phyloP scores from a whole-genome alignment of 2,888 invertebrate species.

The Noctua janthe region DNA sequence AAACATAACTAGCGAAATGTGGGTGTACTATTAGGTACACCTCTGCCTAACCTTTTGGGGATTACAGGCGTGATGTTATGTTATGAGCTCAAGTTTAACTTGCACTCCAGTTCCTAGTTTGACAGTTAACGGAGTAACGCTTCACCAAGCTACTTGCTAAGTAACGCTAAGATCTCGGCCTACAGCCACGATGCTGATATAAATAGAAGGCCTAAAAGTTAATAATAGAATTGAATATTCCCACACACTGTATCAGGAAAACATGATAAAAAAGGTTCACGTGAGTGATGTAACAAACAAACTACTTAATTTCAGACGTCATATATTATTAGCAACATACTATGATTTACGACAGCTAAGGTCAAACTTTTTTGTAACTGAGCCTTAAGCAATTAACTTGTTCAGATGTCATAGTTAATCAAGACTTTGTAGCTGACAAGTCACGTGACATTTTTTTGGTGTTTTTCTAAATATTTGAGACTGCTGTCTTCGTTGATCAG shows the following conservation, averaged over 20 bases:
- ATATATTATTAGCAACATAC: neutral
- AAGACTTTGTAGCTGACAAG: neutral
- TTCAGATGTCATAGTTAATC: neutral
- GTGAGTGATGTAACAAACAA: conserved; percentile 16
- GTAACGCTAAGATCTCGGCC: neutral
- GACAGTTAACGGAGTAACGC: neutral
- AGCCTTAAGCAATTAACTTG: neutral
- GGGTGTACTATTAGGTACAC: no score
- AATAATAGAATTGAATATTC: conserved; percentile 3
- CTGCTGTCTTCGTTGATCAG: neutral
- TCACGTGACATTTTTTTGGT: neutral
- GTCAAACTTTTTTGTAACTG: neutral
- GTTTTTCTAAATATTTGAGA: neutral
- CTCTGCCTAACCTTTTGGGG: no score
- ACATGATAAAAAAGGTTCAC: neutral
- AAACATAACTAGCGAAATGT: no score
- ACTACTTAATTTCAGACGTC: neutral
- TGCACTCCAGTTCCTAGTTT: neutral
- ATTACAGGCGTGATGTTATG: no score
- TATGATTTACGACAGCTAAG: neutral
- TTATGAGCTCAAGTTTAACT: no score
- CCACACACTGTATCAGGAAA: conserved; percentile 1
- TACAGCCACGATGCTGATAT: neutral
- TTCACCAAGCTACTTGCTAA: neutral
- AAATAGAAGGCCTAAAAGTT: neutral